phyloP scores from a whole-genome alignment of 2,113 vertebrate genomes.

The Pampusana beccarii region DNA sequence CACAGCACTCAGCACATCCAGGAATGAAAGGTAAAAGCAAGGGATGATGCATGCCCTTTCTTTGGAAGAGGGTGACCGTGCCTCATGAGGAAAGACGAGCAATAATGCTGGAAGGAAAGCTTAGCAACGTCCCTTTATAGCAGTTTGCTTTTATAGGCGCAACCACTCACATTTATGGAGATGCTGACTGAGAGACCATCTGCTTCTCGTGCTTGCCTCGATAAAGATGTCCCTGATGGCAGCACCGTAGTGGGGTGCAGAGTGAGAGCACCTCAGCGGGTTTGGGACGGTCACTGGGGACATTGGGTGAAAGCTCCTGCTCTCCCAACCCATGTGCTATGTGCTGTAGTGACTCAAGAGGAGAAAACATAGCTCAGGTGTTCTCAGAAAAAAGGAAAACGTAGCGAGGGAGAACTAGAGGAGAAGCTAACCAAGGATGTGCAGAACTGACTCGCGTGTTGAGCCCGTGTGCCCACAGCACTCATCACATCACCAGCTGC shows the following conservation, averaged over 20 bases:
- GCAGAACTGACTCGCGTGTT: rapidly evolving
- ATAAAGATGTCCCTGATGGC: not conserved
- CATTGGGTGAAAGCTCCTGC: rapidly evolving
- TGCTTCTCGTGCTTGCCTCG: slow-evolving; percentile 3
- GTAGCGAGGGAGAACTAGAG: not conserved
- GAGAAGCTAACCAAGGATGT: not conserved
- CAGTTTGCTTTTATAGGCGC: not conserved
- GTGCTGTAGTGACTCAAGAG: not conserved
- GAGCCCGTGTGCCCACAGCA: not conserved
- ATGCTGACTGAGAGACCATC: not conserved
- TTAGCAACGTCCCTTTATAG: not conserved
- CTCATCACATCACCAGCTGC: not conserved
- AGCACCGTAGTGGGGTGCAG: not conserved
- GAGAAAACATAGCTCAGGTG: not conserved
- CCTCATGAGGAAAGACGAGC: not conserved
- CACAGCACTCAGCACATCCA: not conserved
- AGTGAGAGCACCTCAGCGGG: not conserved
- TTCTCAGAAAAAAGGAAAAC: not conserved
- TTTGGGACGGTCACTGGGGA: not conserved
- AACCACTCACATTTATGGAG: not conserved
- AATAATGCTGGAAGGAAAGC: not conserved
- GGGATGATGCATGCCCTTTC: not conserved
- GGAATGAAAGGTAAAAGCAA: not conserved
- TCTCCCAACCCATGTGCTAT: not conserved
- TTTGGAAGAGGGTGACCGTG: not conserved